Conservation (phyloP, 1,140 invertebrate genomes). For the Brachionus plicatilis region DNA sequence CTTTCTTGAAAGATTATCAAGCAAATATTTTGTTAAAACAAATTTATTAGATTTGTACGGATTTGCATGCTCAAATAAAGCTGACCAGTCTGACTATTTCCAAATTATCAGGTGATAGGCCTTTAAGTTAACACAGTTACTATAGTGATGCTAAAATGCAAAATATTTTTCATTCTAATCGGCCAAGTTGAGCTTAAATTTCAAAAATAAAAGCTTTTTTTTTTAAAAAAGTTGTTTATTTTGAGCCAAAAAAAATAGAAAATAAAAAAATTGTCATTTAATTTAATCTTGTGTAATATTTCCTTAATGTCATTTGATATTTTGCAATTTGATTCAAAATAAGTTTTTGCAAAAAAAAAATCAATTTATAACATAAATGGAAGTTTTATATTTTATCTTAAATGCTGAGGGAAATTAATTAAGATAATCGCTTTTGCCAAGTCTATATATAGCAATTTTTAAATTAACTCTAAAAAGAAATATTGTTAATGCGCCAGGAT, state of each 20-base stretch:
- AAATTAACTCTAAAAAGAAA: not conserved
- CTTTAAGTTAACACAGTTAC: not conserved
- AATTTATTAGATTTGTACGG: not conserved
- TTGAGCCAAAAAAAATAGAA: not conserved
- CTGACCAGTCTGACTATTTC: not conserved
- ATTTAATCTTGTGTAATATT: not conserved
- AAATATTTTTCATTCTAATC: not conserved
- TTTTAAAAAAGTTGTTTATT: not conserved
- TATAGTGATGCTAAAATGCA: not conserved
- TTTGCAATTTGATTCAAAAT: not conserved
- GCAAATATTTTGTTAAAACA: constrained; percentile 3
- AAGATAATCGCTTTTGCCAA: not conserved
- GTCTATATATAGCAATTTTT: not conserved
- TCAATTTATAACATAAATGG: not conserved
- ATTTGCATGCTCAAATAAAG: not conserved
- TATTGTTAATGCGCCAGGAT: not conserved
- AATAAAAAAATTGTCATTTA: not conserved
- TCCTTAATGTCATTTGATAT: not conserved
- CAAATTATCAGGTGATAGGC: not conserved
- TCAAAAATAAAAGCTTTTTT: not conserved
- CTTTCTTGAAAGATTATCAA: not conserved
- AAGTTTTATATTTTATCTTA: not conserved
- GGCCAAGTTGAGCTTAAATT: not conserved
- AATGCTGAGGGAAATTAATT: not conserved
- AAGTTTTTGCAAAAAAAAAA: not conserved